Conservation (phyloP, 2,113 vertebrate species). For the Anarrhichthys ocellatus region DNA sequence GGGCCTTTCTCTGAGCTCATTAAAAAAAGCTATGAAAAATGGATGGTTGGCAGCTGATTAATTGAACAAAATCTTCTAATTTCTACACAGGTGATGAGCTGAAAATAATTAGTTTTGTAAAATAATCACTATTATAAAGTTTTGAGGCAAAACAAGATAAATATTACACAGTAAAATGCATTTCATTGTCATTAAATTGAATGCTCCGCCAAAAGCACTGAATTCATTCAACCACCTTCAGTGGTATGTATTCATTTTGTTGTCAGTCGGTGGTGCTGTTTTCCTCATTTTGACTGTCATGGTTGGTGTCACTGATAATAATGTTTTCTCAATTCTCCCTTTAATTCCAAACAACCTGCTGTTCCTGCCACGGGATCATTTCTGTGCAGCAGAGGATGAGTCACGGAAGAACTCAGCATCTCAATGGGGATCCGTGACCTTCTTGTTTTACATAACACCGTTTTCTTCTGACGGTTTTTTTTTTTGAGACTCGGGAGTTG, state of each 20-base stretch:
- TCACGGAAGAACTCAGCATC: slow-evolving; percentile 2
- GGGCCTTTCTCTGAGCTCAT: not conserved
- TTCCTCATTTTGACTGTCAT: not conserved
- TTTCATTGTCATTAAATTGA: not conserved
- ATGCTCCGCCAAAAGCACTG: not conserved
- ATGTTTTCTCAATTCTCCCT: not conserved
- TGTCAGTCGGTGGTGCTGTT: not conserved
- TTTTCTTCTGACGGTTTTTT: not conserved
- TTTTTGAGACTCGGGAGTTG: not conserved
- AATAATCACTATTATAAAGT: not conserved
- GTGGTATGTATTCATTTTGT: not conserved
- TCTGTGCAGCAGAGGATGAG: not conserved
- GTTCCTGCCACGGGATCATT: not conserved
- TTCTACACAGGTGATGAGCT: not conserved
- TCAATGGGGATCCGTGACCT: not conserved
- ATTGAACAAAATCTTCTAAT: not conserved
- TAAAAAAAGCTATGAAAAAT: not conserved
- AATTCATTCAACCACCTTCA: not conserved
- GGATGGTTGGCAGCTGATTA: not conserved
- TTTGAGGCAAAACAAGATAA: not conserved
- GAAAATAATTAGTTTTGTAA: not conserved
- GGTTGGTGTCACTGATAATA: not conserved
- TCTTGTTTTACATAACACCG: not conserved
- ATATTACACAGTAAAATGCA: not conserved
- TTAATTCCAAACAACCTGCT: not conserved